These are phyloP conservation scores for Micropoecilia bifurca DNA, from an alignment of 2,797 vertebrate species.

Conservation along the genomic window DNA sequence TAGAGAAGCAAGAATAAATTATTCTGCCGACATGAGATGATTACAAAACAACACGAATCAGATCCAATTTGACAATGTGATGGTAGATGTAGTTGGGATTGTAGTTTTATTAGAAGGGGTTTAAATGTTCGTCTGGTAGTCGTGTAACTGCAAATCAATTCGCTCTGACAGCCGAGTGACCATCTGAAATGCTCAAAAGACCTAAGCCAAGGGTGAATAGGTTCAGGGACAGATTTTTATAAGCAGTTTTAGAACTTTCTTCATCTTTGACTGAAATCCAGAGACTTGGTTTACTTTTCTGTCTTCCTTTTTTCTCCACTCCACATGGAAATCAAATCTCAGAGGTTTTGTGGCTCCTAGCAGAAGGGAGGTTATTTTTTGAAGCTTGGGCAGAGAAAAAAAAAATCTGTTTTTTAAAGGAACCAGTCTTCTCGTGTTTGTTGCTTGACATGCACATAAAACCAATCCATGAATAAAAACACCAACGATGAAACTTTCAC, in stretches of 20 bases:
- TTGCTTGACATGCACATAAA: not conserved
- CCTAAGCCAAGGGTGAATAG: not conserved
- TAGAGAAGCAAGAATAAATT: not conserved
- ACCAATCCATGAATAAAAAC: conserved; percentile 3
- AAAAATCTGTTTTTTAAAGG: conserved; percentile 4
- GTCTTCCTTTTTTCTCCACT: not conserved
- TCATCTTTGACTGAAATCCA: not conserved
- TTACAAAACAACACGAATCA: not conserved
- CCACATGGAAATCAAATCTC: not conserved
- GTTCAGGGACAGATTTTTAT: not conserved
- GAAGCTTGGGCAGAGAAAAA: not conserved
- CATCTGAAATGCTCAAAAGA: not conserved
- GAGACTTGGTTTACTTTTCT: not conserved
- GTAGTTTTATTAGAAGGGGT: not conserved
- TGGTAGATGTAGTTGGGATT: not conserved
- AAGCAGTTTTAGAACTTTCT: not conserved
- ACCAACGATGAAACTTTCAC: not conserved
- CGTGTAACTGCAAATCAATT: not conserved
- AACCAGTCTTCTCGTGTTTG: conserved; percentile 1
- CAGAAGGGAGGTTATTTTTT: not conserved
- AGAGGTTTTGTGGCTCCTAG: not conserved
- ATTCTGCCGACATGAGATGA: not conserved
- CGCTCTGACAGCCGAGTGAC: not conserved
- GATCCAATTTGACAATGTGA: not conserved
- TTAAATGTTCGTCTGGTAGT: not conserved